phyloP scores from a whole-genome alignment of 92 coral and sea anemone genomes.

The Porites cylindrica region DNA sequence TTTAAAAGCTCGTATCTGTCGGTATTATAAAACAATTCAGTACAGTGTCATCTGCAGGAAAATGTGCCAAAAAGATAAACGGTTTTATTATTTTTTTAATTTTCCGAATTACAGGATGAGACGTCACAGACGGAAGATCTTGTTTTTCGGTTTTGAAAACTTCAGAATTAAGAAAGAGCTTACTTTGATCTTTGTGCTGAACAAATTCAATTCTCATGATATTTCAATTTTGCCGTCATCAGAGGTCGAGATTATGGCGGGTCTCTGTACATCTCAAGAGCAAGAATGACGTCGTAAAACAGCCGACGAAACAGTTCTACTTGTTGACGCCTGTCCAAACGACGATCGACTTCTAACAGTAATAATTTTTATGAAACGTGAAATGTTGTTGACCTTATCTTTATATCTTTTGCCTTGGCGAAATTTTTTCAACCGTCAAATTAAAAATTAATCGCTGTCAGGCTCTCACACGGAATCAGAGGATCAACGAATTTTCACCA shows the following conservation, averaged over 20 bases:
- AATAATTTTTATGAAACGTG: background rate
- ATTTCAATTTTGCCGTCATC: too few relatives aligned
- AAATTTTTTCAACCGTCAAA: constrained; percentile 1
- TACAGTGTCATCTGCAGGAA: background rate
- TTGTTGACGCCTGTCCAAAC: too few relatives aligned
- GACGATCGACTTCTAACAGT: too few relatives aligned
- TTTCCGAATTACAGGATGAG: too few relatives aligned
- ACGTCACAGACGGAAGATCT: background rate
- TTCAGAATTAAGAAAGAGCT: too few relatives aligned
- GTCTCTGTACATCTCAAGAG: too few relatives aligned
- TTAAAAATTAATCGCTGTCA: constrained; percentile 18
- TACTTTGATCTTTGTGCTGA: too few relatives aligned
- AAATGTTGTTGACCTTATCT: background rate
- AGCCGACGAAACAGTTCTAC: too few relatives aligned
- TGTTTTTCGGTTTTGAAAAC: background rate
- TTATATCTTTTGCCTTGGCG: background rate
- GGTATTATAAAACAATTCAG: background rate
- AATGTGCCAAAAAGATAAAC: background rate
- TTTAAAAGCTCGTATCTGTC: too few relatives aligned
- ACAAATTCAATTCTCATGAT: too few relatives aligned
- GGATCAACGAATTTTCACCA: background rate
- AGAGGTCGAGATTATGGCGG: too few relatives aligned
- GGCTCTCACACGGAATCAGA: background rate
- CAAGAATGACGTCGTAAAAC: too few relatives aligned
- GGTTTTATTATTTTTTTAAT: background rate